Conservation (phyloP, 1,140 invertebrate species). For the Drosophila lacertosa region DNA sequence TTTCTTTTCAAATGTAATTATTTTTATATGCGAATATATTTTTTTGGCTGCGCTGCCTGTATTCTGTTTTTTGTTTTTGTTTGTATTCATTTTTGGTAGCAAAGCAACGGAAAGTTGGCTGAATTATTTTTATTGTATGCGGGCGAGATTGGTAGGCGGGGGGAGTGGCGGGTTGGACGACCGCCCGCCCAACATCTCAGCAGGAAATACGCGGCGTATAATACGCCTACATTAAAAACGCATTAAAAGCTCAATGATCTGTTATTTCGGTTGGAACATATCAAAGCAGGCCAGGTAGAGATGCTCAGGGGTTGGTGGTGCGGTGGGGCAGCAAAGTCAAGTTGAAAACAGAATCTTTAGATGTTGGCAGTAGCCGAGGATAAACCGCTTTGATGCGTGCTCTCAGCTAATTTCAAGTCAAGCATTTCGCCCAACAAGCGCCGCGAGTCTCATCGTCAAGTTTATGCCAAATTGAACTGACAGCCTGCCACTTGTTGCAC, state of each 20-base stretch:
- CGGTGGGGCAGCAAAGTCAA: background rate
- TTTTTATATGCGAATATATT: slow-evolving; percentile 65
- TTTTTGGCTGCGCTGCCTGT: slow-evolving; percentile 4
- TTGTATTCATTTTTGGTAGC: slow-evolving; percentile 33
- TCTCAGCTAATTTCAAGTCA: slow-evolving; percentile 34
- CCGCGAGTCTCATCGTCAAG: slow-evolving; percentile 39
- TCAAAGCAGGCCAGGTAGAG: slow-evolving; percentile 17
- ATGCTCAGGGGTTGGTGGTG: background rate
- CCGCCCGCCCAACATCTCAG: slow-evolving; percentile 23
- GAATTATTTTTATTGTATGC: slow-evolving; percentile 53
- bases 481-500: slow-evolving; percentile 70
- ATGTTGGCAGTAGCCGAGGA: slow-evolving; percentile 19
- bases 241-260: slow-evolving; percentile 80
- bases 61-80: slow-evolving; percentile 22
- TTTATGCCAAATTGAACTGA: slow-evolving; percentile 67
- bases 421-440: slow-evolving; percentile 8
- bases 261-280: slow-evolving; percentile 53
- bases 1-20: slow-evolving; percentile 64
- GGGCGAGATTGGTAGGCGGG: background rate
- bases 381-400: slow-evolving; percentile 24
- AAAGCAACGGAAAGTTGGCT: slow-evolving; percentile 34
- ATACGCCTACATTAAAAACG: slow-evolving; percentile 74
- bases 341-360: background rate
- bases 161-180: background rate
- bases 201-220: slow-evolving; percentile 59